A percentile compares a stretch with the other conserved stretches of the same genome.
phyloP scores from a whole-genome alignment of 1,140 invertebrate species.

The Ceratina calcarata region DNA sequence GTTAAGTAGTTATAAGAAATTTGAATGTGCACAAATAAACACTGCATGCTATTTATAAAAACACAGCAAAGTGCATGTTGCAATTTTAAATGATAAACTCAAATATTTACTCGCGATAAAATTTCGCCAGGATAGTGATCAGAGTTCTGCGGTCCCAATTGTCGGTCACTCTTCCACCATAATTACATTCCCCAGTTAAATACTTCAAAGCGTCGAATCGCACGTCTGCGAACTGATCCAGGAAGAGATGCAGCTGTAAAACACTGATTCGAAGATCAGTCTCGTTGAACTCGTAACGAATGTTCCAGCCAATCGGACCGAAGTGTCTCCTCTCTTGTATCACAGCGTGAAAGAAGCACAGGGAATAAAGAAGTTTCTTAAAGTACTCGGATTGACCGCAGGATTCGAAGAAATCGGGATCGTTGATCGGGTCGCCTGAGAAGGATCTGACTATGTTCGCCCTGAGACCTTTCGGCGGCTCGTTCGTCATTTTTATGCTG shows the following conservation, averaged over 20 bases:
- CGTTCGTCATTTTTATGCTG: slow-evolving; percentile 97
- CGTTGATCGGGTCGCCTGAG: slow-evolving; percentile 91
- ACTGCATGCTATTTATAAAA: not conserved
- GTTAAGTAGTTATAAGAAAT: too few species aligned
- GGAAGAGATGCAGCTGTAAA: slow-evolving; percentile 93
- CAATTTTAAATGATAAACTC: not conserved
- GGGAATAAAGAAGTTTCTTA: slow-evolving; percentile 92
- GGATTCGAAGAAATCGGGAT: slow-evolving; percentile 93
- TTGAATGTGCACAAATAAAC: not conserved
- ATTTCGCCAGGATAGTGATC: slow-evolving; percentile 90
- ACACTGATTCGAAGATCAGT: slow-evolving; percentile 94
- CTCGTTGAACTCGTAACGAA: slow-evolving; percentile 97
- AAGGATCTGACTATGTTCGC: slow-evolving; percentile 90
- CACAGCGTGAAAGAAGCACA: slow-evolving; percentile 97
- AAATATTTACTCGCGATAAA: slow-evolving; percentile 84
- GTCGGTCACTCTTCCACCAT: slow-evolving; percentile 96
- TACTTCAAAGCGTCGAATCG: slow-evolving; percentile 95
- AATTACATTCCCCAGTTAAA: slow-evolving; percentile 97
- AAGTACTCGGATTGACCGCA: slow-evolving; percentile 89
- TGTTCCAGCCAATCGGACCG: slow-evolving; percentile 97
- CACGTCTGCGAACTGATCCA: slow-evolving; percentile 92
- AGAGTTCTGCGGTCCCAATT: slow-evolving; percentile 95
- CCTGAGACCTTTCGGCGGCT: slow-evolving; percentile 91
- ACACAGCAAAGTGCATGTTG: not conserved
- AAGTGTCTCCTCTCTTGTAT: slow-evolving; percentile 95